Conservation (phyloP, 2,113 vertebrate species). For the Phrynosoma blainvillii region DNA sequence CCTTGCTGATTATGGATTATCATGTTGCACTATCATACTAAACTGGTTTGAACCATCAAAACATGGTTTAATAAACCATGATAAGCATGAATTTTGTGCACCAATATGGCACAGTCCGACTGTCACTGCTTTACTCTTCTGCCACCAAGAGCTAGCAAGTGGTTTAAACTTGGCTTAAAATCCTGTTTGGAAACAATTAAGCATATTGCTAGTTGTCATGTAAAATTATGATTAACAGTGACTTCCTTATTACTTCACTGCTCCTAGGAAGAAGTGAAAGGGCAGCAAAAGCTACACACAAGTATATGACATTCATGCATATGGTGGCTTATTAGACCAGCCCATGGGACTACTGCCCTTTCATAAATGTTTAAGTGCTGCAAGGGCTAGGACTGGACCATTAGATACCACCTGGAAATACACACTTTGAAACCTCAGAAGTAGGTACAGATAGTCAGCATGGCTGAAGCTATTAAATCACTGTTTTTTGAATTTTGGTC, state of each 20-base stretch:
- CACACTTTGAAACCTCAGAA: background rate
- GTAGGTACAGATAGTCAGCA: background rate
- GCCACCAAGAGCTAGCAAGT: background rate
- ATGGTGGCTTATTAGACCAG: too few species aligned
- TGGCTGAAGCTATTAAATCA: rapidly evolving
- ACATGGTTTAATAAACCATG: background rate
- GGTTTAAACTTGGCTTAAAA: too few species aligned
- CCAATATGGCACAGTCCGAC: background rate
- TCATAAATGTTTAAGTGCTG: too few species aligned
- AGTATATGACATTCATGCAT: too few species aligned
- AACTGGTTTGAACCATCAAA: background rate
- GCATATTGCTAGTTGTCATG: too few species aligned
- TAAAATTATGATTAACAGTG: too few species aligned
- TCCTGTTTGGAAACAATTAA: too few species aligned
- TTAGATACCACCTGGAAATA: background rate
- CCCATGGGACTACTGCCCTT: too few species aligned
- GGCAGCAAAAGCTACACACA: too few species aligned
- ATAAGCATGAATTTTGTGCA: background rate
- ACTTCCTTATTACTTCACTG: too few species aligned
- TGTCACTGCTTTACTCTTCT: background rate
- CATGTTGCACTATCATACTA: background rate
- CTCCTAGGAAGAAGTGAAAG: too few species aligned
- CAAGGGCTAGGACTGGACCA: background rate
- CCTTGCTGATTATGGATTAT: too few species aligned
- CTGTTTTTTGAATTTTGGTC: background rate